phyloP scores from a whole-genome alignment of 1,140 invertebrate genomes.

The Calliphora vicina region DNA sequence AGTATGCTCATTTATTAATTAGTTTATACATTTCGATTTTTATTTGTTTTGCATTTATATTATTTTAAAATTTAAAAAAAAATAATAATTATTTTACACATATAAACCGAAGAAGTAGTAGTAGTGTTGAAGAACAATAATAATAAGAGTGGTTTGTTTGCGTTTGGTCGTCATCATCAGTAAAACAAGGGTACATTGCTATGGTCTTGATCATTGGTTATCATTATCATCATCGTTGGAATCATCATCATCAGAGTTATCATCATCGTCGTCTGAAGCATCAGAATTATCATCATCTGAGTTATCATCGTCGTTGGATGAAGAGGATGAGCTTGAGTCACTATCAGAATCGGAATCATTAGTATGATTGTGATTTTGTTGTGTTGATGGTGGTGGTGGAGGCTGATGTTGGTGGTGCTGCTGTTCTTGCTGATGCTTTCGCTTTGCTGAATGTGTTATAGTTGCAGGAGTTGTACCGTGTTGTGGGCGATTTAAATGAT shows the following conservation, averaged over 20 bases:
- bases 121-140: slow-evolving; percentile 32
- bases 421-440: slow-evolving; percentile 26
- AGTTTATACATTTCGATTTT: slow-evolving; percentile 42
- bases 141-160: slow-evolving; percentile 41
- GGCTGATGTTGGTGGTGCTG: not conserved
- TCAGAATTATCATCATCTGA: slow-evolving; percentile 37
- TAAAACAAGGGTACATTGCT: slow-evolving; percentile 16
- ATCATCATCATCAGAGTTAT: slow-evolving; percentile 46
- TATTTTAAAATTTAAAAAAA: slow-evolving; percentile 34
- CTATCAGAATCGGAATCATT: slow-evolving; percentile 50
- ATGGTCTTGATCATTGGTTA: slow-evolving; percentile 30
- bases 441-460: not conserved
- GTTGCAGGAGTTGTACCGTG: slow-evolving; percentile 32
- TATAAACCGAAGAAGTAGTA: slow-evolving; percentile 35
- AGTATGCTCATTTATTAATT: not conserved
- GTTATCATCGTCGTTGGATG: slow-evolving; percentile 48
- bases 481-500: slow-evolving; percentile 22
- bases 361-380: slow-evolving; percentile 32
- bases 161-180: slow-evolving; percentile 10
- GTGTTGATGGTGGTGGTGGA: not conserved
- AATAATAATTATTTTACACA: slow-evolving; percentile 26
- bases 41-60: slow-evolving; percentile 50
- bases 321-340: slow-evolving; percentile 51
- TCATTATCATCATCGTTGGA: slow-evolving; percentile 37
- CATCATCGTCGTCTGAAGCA: slow-evolving; percentile 52